These are phyloP conservation scores for Lasioglossum leucozonium DNA, from an alignment of 2,888 invertebrate species.

Conservation along the genomic window DNA sequence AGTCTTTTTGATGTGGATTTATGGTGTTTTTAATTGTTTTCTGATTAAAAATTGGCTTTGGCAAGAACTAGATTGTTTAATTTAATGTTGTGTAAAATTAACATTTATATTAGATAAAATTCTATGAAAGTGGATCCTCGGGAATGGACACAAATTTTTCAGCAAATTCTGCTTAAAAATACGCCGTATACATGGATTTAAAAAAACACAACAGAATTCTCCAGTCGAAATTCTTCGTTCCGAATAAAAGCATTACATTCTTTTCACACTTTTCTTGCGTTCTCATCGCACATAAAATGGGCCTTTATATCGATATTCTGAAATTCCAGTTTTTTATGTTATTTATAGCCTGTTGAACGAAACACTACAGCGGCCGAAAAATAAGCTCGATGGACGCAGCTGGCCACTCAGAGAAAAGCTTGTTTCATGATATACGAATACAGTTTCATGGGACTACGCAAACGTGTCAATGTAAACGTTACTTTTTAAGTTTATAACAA, in stretches of 20 bases:
- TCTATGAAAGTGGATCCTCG: not conserved
- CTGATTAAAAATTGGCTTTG: too few species aligned
- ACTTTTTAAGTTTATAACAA: not conserved
- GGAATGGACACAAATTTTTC: too few species aligned
- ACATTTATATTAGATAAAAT: not conserved
- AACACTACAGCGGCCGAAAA: not conserved
- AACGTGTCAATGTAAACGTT: not conserved
- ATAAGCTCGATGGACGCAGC: not conserved
- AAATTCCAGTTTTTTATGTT: not conserved
- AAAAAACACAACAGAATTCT: too few species aligned
- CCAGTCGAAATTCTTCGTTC: not conserved
- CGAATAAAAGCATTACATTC: not conserved
- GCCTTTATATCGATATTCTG: not conserved
- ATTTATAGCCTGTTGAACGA: conserved; percentile 1
- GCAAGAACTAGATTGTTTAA: too few species aligned
- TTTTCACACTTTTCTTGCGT: not conserved
- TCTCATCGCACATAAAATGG: not conserved
- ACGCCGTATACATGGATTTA: too few species aligned
- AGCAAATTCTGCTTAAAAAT: too few species aligned
- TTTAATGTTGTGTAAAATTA: too few species aligned
- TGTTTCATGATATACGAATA: not conserved
- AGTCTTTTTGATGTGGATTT: too few species aligned
- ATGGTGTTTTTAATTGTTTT: too few species aligned
- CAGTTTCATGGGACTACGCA: not conserved
- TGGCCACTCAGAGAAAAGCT: not conserved